Conservation (phyloP, 1,140 invertebrate species). For the Apis florea region DNA sequence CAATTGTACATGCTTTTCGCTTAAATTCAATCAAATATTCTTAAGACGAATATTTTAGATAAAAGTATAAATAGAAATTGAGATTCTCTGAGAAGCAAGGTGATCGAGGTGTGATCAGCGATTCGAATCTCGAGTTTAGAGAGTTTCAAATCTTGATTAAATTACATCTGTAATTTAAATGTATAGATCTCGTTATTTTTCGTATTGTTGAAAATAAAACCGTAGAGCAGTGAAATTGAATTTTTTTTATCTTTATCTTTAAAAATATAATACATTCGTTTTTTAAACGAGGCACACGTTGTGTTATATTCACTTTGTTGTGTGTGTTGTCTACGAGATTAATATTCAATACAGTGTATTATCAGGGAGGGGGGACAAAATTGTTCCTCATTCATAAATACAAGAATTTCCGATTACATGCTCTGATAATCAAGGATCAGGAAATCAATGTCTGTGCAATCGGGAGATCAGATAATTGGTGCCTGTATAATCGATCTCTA, state of each 20-base stretch:
- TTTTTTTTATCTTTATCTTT: not conserved
- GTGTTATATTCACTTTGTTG: not conserved
- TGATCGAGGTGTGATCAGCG: not conserved
- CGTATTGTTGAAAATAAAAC: not conserved
- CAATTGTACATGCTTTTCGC: not conserved
- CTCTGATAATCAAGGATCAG: conserved; percentile 10
- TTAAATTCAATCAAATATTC: not conserved
- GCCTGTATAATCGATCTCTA: conserved; percentile 5
- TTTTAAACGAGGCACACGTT: not conserved
- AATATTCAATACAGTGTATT: not conserved
- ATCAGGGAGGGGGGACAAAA: not conserved
- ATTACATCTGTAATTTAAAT: not conserved
- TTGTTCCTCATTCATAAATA: not conserved
- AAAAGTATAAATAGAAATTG: not conserved
- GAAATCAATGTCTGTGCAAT: conserved; percentile 22
- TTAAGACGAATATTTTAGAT: not conserved
- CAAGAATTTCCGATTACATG: conserved; percentile 9
- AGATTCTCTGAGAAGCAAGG: not conserved
- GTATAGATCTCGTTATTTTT: conserved; percentile 9
- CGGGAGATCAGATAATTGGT: conserved; percentile 19
- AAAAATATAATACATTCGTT: not conserved
- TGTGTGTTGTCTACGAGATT: too few relatives aligned
- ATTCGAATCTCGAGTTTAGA: not conserved
- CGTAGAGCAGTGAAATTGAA: not conserved
- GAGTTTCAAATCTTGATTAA: conserved; percentile 3